Base-by-base conservation (phyloP, 2,888 invertebrate species). In the Hypercompe scribonia region DNA sequence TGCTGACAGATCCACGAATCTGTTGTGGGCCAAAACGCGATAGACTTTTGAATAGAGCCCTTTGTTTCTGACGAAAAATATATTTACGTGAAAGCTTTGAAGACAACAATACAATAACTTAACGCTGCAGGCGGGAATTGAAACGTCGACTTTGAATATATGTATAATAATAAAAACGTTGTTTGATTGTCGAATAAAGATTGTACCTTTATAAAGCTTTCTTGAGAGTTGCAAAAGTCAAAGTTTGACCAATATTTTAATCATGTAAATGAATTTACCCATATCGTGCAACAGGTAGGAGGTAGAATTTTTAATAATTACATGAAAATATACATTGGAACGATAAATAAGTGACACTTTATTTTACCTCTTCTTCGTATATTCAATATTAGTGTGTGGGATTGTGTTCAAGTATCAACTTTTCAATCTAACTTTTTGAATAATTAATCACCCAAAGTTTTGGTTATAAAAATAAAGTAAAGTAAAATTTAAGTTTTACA, bases 1-100 rank as follows among this genome's bases (percentile, higher is more conserved):
- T 85, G 83, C 91, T 92, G 94, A 93, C 93, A 92, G 91, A 87
- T 83, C 87, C 91, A 90, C 89, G 91, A 89, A 90, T 91, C 88
- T 87, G 88, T 90, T 90, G 90, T 87, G 88, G 90, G 88, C 86
- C 87, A 88, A 89, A 87, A 87, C 82, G 86, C 90, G 90, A 92
- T 92, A 90, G 89, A 92, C 88, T 92, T 91, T 91, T 89, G 88
- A 91, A 90, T 89, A 87, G 84, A 87, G 82, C 87, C 88, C 90
- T 91, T 93, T 92, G 90, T 91, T 91, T 89, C 82, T 75, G 74
- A 82, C 86, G 82, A 90, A 90, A 90, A 88, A 89, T 85, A 89
- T 85, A 84, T 87, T 87, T 75, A 81, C 81, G 80, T 82, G 76
- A 84, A 85, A 81, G 84, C 86, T 88, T 88, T 86, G 81, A 86